Evolutionary conservation across 2,113 vertebrate genomes (phyloP).

Genomic region (Anser cygnoides): DNA sequence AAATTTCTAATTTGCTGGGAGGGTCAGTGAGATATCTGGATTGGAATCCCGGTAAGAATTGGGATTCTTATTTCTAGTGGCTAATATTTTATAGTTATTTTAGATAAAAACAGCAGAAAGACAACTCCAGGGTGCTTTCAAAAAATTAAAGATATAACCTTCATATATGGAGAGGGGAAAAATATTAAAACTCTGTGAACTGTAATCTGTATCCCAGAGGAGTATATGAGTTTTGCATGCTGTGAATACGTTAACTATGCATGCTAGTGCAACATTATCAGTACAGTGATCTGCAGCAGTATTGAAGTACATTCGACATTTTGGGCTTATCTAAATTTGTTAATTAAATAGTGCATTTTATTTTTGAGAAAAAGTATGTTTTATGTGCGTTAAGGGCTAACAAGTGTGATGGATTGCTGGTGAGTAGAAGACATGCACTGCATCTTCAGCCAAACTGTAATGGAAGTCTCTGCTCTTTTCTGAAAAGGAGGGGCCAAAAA

Average conservation of each 20-base stretch:
- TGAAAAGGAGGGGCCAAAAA: background rate
- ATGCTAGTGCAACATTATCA: background rate
- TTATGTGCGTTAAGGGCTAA: conserved; percentile 33
- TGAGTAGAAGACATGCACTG: background rate
- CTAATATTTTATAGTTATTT: background rate
- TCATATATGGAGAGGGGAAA: background rate
- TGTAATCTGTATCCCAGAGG: background rate
- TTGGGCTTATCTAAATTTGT: conserved; percentile 49
- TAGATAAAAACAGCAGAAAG: background rate
- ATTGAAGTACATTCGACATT: conserved; percentile 30
- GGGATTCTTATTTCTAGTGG: background rate
- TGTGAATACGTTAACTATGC: background rate
- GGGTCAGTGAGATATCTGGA: background rate
- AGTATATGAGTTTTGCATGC: background rate
- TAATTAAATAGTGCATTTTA: conserved; percentile 67
- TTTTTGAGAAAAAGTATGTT: conserved; percentile 11
- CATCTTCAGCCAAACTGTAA: background rate
- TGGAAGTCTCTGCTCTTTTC: background rate
- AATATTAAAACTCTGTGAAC: background rate
- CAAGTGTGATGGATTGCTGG: background rate
- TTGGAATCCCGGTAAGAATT: background rate
- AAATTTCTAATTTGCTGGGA: background rate
- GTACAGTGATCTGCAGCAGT: background rate
- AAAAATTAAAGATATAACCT: background rate
- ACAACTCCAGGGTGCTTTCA: background rate